A percentile compares a stretch with the other conserved stretches of the same genome.
Evolutionary conservation across 2,113 vertebrate species (phyloP).

Genomic region (Limanda limanda): DNA sequence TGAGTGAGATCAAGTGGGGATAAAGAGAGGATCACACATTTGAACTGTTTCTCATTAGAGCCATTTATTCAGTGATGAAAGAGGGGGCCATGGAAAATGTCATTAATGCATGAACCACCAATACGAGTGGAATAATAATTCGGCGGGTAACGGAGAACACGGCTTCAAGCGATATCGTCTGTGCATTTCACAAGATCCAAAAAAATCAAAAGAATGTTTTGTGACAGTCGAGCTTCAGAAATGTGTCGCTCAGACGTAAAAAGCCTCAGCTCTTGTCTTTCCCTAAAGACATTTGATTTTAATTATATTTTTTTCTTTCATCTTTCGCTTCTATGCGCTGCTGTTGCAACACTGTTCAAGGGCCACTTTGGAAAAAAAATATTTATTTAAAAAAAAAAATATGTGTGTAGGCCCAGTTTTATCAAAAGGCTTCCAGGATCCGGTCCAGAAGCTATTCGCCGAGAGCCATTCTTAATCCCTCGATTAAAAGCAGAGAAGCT

Average conservation of each 20-base stretch:
- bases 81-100: constrained; percentile 38
- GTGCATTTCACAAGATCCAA: not conserved
- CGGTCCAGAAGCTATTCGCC: constrained; percentile 51
- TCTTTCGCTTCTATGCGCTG: constrained; percentile 1
- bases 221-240: constrained; percentile 25
- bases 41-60: constrained; percentile 50
- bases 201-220: constrained; percentile 3
- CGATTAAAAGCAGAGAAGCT: constrained; percentile 44
- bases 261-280: not conserved
- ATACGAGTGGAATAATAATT: constrained; percentile 29
- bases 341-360: constrained; percentile 2
- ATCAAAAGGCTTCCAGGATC: constrained; percentile 38
- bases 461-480: constrained; percentile 62
- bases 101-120: constrained; percentile 35
- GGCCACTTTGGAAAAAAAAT: constrained; percentile 13
- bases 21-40: constrained; percentile 51
- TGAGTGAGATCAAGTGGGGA: constrained; percentile 36
- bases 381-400: not conserved
- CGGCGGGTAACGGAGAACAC: not conserved
- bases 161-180: constrained; percentile 15
- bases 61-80: constrained; percentile 66
- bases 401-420: constrained; percentile 13
- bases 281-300: constrained; percentile 11
- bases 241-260: constrained; percentile 12
- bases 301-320: constrained; percentile 12